Percentiles rank a stretch among this genome's conserved stretches.
phyloP scores from a whole-genome alignment of 1,140 invertebrate genomes.

The Cyclargus thomasi region DNA sequence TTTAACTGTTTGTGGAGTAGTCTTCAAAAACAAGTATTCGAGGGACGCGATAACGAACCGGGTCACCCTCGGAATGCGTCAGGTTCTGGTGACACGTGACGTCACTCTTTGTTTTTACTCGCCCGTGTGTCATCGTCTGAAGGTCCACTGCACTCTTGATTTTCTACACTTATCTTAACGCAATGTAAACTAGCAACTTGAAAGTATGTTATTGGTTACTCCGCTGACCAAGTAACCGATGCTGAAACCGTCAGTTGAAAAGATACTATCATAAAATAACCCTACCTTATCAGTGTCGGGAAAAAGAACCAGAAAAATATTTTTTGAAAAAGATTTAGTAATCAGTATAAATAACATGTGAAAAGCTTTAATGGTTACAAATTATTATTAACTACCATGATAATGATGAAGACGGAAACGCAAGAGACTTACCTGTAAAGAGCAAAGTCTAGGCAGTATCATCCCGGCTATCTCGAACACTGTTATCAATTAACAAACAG shows the following conservation, averaged over 20 bases:
- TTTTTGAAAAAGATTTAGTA: too few relatives aligned
- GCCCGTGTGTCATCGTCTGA: not conserved
- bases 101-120: not conserved
- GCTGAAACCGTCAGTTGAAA: too few relatives aligned
- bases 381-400: too few relatives aligned
- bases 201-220: too few relatives aligned
- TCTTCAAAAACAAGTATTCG: not conserved
- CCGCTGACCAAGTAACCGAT: too few relatives aligned
- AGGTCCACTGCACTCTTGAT: not conserved
- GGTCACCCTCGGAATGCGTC: conserved; percentile 4
- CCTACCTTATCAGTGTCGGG: too few relatives aligned
- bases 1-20: not conserved
- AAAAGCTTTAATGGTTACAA: too few relatives aligned
- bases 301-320: too few relatives aligned
- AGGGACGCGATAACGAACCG: not conserved
- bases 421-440: not conserved
- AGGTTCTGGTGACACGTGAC: not conserved
- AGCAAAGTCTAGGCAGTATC: not conserved
- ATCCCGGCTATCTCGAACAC: not conserved
- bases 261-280: too few relatives aligned
- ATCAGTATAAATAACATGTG: too few relatives aligned
- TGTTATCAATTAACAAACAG: conserved; percentile 11
- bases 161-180: too few relatives aligned
- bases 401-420: not conserved
- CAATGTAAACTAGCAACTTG: too few relatives aligned